phyloP scores from a whole-genome alignment of 2,113 vertebrate species.

The Oryzias melastigma region DNA sequence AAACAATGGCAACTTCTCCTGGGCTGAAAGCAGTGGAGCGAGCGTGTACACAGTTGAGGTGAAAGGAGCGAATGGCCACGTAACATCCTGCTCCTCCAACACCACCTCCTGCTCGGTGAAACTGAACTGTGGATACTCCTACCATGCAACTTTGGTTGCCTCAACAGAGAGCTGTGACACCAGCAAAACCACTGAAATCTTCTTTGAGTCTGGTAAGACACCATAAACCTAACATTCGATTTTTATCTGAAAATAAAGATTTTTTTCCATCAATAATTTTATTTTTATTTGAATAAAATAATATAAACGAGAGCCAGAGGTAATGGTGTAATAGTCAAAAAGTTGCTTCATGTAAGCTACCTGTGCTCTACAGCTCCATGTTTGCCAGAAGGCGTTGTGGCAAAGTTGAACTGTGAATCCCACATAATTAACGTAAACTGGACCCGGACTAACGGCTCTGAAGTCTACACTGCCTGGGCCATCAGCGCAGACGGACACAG shows the following conservation, averaged over 20 bases:
- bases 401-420: slow-evolving; percentile 53
- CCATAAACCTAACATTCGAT: not conserved
- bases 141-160: slow-evolving; percentile 65
- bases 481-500: slow-evolving; percentile 48
- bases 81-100: slow-evolving; percentile 56
- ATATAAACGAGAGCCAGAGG: too few species aligned
- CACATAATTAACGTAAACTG: slow-evolving; percentile 63
- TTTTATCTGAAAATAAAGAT: too few species aligned
- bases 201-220: slow-evolving; percentile 61
- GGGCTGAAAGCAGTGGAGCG: slow-evolving; percentile 45
- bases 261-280: too few species aligned
- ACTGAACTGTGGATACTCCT: slow-evolving; percentile 58
- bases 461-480: slow-evolving; percentile 64
- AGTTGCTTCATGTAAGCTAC: not conserved
- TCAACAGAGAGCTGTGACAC: slow-evolving; percentile 66
- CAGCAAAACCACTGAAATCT: slow-evolving; percentile 38
- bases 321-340: too few species aligned
- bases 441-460: slow-evolving; percentile 33
- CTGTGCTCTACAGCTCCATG: slow-evolving; percentile 55
- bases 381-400: slow-evolving; percentile 47
- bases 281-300: too few species aligned
- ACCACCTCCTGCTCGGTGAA: slow-evolving; percentile 52
- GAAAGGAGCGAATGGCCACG: slow-evolving; percentile 50
- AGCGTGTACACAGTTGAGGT: slow-evolving; percentile 55
- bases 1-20: slow-evolving; percentile 59